Percentiles rank a stretch among this genome's conserved stretches.
Conservation (phyloP, 2,888 invertebrate genomes). For the Cephus pygmeus region DNA sequence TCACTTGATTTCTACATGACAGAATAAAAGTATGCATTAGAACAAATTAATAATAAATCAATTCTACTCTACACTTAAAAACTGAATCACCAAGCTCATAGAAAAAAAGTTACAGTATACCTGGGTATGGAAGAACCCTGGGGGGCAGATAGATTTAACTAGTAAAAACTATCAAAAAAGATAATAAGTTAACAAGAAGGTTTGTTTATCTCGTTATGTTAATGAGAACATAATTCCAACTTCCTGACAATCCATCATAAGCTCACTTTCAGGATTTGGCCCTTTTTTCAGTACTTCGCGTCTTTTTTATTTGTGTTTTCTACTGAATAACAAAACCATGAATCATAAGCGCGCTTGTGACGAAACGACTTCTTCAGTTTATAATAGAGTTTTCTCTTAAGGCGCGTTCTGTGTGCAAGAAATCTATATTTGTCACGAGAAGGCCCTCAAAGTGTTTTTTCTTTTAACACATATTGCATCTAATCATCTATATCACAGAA, state of each 20-base stretch:
- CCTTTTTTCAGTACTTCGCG: not conserved
- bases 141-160: not conserved
- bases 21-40: not conserved
- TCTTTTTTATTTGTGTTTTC: conserved; percentile 8
- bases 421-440: not conserved
- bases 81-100: not conserved
- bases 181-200: not conserved
- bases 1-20: not conserved
- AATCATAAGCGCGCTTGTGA: conserved; percentile 28
- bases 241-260: not conserved
- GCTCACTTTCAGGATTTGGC: not conserved
- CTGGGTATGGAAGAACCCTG: not conserved
- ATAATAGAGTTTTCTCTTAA: not conserved
- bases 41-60: not conserved
- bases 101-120: not conserved
- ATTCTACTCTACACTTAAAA: conserved; percentile 16
- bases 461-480: not conserved
- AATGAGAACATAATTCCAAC: not conserved
- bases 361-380: not conserved
- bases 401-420: not conserved
- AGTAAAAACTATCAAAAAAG: not conserved
- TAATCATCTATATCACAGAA: not conserved
- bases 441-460: not conserved
- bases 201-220: not conserved
- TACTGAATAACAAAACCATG: conserved; percentile 36